Evolutionary conservation across 2,797 vertebrate genomes (phyloP), one percentile per base, ranked within the genome.

Genomic region (Acanthurus lineatus): DNA sequence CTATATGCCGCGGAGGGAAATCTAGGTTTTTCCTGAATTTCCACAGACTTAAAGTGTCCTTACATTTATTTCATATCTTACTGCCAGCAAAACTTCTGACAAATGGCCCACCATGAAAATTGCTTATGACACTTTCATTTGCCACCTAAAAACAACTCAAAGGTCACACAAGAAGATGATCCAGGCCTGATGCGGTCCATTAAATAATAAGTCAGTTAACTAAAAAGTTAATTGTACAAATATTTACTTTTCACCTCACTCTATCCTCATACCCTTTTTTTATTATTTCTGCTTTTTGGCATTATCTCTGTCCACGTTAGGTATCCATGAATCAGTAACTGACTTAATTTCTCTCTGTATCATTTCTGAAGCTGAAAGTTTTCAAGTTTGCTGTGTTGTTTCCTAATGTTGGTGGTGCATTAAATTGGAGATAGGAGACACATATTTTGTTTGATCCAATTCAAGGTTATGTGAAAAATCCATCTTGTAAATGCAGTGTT

Each of bases 391-490:
- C 56, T 17, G 19, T 47, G 38, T 8, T 52, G 14, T 35, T 15
- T 61, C 9, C 10, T 63, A 22, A 28, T 45, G 17, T n/a, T 58
- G 40, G 42, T 57, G 35, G 3, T 32, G 9, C 6, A 42, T 52
- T 53, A 32, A 69, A n/a, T 17, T 38, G 6, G 3, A 54, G 7
- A 73, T 68, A 32, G 3, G 6, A 67, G 40, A 65, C 28, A 14
- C 1, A 9, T 49, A 10, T 60, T 88, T 63, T 60, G 56, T 76
- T 74, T 72, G 49, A 80, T 73, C 40, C 35, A 70, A 42, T 28
- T 65, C 19, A 66, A 76, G 28, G 69, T 60, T 14, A 60, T 56
- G 15, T 52, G 56, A 67, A 67, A 78, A 68, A 67, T 69, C 22
- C 59, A 38, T 8, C 15, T 44, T 28, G 53, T 14, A 58, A 15